Base-by-base conservation (phyloP, 2,797 vertebrate species). In the Sebastes hubbsi region DNA sequence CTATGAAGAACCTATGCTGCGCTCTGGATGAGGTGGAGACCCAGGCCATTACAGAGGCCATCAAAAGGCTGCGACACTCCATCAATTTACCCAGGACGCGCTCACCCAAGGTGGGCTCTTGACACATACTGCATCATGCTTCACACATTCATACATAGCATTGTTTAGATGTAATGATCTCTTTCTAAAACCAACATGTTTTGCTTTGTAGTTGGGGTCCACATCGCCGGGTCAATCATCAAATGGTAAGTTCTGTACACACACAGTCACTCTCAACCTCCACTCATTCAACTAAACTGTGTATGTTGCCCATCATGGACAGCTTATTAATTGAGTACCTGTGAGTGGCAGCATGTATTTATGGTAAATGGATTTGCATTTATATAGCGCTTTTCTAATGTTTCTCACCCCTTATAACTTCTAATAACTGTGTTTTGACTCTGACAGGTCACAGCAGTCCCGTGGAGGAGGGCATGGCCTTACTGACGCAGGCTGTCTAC, bases 1-100 rank as follows among this genome's bases (percentile, higher is more conserved):
- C 95, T 11, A 96, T 98, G 89, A 98, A 97, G 94, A 98, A 96
- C 93, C 93, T 99, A 56, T 99, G 98, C 91, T 96, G 94, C 74
- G 94, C 96, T n/a, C 90, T 98, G 91, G 97, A 97, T 73, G 96
- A 97, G 74, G 97, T 99, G 84, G 98, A 99, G 93, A 99, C 97
- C 6, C 95, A 95, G 8, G 94, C 96, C 78, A 87, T 99, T 70
- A 97, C 97, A 0, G 96, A 97, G 82, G 95, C 97, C 0, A 87
- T 99, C 71, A 99, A 97, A 92, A 97, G 94, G 83, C 95, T 99
- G 38, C 96, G 95, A 72, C 97, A 97, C 91, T 95, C 95, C 1
- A 95, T 96, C 85, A 99, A 98, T 85, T 94, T 99, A 56, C 96
- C 97, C 29, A 94, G 95, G 88, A 97, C 92, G 32, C 96, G 93